Conservation (phyloP, 2,113 vertebrate species). For the Brachyhypopomus gauderio region DNA sequence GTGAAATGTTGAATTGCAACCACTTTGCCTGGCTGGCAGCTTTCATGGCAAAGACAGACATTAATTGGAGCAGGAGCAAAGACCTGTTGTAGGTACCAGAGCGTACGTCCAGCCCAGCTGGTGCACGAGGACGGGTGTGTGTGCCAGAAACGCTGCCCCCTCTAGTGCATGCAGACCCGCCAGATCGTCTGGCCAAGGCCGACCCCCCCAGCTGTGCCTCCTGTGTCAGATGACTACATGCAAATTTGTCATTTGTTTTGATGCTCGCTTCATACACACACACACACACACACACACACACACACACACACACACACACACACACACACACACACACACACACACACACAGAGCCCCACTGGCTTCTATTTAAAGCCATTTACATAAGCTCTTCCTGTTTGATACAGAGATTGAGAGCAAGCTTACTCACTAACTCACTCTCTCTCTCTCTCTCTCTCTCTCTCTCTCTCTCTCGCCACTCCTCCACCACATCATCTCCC, state of each 20-base stretch:
- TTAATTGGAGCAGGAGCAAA: neutral
- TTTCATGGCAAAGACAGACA: neutral
- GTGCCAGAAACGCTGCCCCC: neutral
- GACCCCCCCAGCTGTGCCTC: constrained; percentile 22
- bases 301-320: neutral
- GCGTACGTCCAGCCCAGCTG: constrained; percentile 24
- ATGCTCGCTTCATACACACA: neutral
- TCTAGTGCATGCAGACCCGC: constrained; percentile 45
- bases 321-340: neutral
- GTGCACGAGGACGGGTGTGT: neutral
- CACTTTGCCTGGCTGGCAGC: neutral
- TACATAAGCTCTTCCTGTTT: constrained; percentile 45
- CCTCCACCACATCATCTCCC: too few species aligned
- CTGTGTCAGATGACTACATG: constrained; percentile 46
- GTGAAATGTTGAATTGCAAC: neutral
- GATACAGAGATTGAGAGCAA: constrained; percentile 37
- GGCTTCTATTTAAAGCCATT: constrained; percentile 50
- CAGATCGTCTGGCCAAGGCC: constrained; percentile 44
- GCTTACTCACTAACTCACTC: neutral
- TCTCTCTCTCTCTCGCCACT: too few species aligned
- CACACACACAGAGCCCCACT: constrained; percentile 20
- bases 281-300: neutral
- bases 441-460: too few species aligned
- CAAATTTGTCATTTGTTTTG: constrained; percentile 22
- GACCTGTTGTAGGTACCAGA: neutral